A percentile compares a stretch with the other conserved stretches of the same genome.
These are phyloP conservation scores for Lydus trimaculatus DNA, from an alignment of 2,888 invertebrate genomes.

Conservation along the genomic window DNA sequence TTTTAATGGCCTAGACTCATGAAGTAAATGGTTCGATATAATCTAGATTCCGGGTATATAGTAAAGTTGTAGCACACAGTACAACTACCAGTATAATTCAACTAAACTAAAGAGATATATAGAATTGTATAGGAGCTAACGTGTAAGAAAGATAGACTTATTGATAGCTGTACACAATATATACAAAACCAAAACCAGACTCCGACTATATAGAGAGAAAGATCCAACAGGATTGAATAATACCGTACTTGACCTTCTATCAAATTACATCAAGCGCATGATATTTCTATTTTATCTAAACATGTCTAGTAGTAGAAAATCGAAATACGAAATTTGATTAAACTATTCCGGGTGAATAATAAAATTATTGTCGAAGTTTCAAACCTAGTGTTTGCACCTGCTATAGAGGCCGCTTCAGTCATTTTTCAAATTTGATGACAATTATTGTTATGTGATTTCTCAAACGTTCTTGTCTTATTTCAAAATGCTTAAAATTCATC, in stretches of 20 bases:
- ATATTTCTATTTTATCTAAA: not conserved
- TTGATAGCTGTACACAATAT: not conserved
- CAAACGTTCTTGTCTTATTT: too few species aligned
- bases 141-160: not conserved
- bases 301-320: not conserved
- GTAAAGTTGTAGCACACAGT: not conserved
- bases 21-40: conserved; percentile 61
- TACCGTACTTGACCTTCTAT: not conserved
- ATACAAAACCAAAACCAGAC: not conserved
- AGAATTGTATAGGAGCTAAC: not conserved
- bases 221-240: not conserved
- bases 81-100: not conserved
- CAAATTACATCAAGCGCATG: not conserved
- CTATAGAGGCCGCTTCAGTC: too few species aligned
- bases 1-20: conserved; percentile 59
- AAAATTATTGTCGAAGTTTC: too few species aligned
- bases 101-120: conserved; percentile 1
- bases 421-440: too few species aligned
- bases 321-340: not conserved
- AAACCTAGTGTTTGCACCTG: too few species aligned
- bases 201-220: not conserved
- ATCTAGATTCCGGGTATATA: conserved; percentile 43
- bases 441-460: too few species aligned
- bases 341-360: too few species aligned
- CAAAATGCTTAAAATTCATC: too few species aligned